A percentile compares a stretch with the other conserved stretches of the same genome.
Evolutionary conservation across 2,113 vertebrate species (phyloP).

Genomic region (Apodemus sylvaticus): DNA sequence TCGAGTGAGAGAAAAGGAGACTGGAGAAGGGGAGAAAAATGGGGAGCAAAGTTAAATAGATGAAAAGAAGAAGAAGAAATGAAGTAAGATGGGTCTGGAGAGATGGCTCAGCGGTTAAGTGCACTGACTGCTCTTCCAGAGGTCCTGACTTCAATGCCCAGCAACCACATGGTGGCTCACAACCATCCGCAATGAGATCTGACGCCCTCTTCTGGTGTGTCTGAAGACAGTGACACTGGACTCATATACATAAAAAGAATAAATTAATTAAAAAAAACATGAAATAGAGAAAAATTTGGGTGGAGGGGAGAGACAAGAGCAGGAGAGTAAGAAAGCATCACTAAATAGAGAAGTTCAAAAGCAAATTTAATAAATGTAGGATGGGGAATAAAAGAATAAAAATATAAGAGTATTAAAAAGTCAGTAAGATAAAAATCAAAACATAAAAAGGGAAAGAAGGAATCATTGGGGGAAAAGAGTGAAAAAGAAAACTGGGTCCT

Average conservation of each 20-base stretch:
- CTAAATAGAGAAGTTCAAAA: neutral
- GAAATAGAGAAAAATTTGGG: neutral
- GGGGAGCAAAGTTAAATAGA: neutral
- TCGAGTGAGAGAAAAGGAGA: neutral
- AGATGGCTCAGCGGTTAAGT: no score
- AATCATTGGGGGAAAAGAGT: neutral
- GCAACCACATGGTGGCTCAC: no score
- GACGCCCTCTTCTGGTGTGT: no score
- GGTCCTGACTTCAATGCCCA: no score
- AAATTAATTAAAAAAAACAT: neutral
- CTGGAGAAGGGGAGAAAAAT: neutral
- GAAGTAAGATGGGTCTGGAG: no score
- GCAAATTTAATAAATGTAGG: neutral
- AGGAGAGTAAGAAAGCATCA: neutral
- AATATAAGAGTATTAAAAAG: neutral
- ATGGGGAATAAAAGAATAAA: neutral
- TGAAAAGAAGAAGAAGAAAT: neutral
- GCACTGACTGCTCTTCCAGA: no score
- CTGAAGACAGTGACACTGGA: no score
- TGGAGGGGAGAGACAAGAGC: neutral
- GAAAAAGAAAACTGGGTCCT: neutral
- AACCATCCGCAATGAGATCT: no score
- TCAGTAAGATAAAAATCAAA: neutral
- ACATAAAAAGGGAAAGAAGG: neutral
- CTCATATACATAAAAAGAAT: no score